Conservation (phyloP, 2,113 vertebrate species). For the Hippocampus mohnikei region DNA sequence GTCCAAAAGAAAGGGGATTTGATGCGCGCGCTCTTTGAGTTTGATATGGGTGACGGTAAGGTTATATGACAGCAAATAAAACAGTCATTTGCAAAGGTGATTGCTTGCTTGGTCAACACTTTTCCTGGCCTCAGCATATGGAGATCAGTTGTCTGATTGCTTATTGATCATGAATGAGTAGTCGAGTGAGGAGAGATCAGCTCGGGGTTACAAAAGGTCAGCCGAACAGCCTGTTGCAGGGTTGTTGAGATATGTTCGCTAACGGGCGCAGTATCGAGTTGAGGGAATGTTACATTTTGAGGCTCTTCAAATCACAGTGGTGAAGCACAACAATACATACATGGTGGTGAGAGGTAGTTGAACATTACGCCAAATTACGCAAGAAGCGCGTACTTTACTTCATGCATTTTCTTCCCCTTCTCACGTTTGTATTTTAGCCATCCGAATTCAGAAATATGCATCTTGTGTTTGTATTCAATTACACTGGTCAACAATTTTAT, state of each 20-base stretch:
- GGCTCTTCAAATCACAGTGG: neutral
- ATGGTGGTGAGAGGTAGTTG: too few relatives aligned
- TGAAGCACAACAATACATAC: neutral
- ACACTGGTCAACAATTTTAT: too few relatives aligned
- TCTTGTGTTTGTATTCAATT: too few relatives aligned
- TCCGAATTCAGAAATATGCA: too few relatives aligned
- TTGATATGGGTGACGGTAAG: conserved; percentile 51
- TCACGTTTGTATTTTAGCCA: too few relatives aligned
- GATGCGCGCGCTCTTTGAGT: conserved; percentile 19
- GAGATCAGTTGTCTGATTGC: conserved; percentile 66
- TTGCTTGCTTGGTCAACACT: conserved; percentile 69
- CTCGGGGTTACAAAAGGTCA: conserved; percentile 56
- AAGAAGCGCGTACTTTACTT: too few relatives aligned
- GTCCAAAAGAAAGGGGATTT: conserved; percentile 37
- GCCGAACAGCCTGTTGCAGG: conserved; percentile 8
- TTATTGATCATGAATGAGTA: conserved; percentile 72
- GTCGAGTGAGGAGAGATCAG: conserved; percentile 41
- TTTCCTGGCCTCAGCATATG: conserved; percentile 46
- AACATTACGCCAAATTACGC: too few relatives aligned
- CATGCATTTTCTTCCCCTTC: too few relatives aligned
- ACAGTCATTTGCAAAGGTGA: conserved; percentile 68
- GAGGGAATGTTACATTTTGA: neutral
- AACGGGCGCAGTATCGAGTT: neutral
- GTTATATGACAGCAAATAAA: conserved; percentile 66
- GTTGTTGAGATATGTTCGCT: neutral